Evolutionary conservation across 2,888 invertebrate species (phyloP), one percentile per base, ranked within the genome.

Genomic region (Synergus laeviventris): DNA sequence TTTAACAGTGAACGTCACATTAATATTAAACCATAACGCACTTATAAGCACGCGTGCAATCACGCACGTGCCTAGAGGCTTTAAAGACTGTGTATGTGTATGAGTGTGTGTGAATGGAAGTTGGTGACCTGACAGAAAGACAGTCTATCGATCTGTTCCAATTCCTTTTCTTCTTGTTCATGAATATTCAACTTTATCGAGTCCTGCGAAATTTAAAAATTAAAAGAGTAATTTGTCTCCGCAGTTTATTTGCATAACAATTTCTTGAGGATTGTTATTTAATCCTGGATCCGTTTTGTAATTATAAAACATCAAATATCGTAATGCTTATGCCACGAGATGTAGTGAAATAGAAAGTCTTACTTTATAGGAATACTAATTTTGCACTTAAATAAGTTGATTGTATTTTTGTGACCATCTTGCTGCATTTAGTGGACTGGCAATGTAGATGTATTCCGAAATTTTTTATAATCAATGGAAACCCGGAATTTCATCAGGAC

Each of bases 91-190:
- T 70, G 31, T 66, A 45, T 70, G 31, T 9, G 70, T 42, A 42
- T 24, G 66, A 49, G 45, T n/a, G 24, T 31, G 56, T 56, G 18
- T 14, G 36, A 49, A 70, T 70, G 3, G 70, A 70, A 70, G 70
- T 49, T 70, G 31, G 49, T 70, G 45, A 70, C 45, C 49, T 70
- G 31, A 7, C 31, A 49, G 70, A 49, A 70, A 70, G 70, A 66
- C 21, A n/a, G 38, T 24, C 49, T 70, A 70, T 70, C 49, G 70
- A 70, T 54, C 70, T 70, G 70, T 31, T 49, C 24, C 31, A 49
- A 70, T 70, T 70, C 45, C 70, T 66, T 31, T 70, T 70, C 70
- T 49, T n/a, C 70, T 49, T n/a, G 16, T 18, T 31, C 31, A 70
- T 31, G 70, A 49, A 45, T 45, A n/a, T 31, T 70, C 31, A 3